Evolutionary conservation across 2,888 invertebrate genomes (phyloP).

Genomic region (Athetis lepigone): DNA sequence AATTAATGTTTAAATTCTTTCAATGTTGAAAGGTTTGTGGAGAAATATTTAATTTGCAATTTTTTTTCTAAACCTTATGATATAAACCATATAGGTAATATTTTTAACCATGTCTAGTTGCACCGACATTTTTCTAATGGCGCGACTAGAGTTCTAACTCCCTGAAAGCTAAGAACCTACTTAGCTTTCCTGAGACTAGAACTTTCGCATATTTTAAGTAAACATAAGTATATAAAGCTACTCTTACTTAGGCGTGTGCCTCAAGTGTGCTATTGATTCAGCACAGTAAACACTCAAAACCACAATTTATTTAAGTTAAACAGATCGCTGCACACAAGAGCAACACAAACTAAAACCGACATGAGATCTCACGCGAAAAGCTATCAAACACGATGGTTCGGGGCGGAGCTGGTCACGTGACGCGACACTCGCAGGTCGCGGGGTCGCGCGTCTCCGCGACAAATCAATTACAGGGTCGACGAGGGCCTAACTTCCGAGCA

Average conservation of each 20-base stretch:
- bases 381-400: constrained; percentile 70
- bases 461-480: constrained; percentile 88
- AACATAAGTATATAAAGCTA: too few species aligned
- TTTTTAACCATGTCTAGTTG: too few species aligned
- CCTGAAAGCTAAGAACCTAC: too few species aligned
- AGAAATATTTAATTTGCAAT: too few species aligned
- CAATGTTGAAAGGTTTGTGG: not conserved
- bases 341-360: constrained; percentile 66
- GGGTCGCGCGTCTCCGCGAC: constrained; percentile 77
- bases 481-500: constrained; percentile 81
- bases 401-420: constrained; percentile 78
- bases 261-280: not conserved
- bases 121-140: not conserved
- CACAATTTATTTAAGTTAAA: constrained; percentile 26
- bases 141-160: not conserved
- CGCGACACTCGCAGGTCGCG: constrained; percentile 66
- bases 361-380: constrained; percentile 78
- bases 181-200: not conserved
- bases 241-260: not conserved
- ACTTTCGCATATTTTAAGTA: not conserved
- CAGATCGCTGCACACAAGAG: constrained; percentile 52
- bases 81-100: too few species aligned
- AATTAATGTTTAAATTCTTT: constrained; percentile 45
- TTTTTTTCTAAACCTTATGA: too few species aligned
- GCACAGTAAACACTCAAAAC: constrained; percentile 1